Conservation (phyloP, 2,113 vertebrate species). For the Ameiurus melas region DNA sequence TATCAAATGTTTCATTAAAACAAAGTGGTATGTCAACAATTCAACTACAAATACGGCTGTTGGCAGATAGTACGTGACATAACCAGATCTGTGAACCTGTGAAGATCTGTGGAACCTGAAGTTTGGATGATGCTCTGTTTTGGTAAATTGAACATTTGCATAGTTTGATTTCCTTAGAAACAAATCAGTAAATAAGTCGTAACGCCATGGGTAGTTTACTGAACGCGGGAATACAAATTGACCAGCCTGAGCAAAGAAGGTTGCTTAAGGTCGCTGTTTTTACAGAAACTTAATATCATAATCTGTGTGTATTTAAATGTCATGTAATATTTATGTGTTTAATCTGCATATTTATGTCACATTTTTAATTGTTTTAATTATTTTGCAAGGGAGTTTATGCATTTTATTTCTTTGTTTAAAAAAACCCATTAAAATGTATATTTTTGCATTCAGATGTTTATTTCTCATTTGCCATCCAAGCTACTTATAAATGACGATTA, state of each 20-base stretch:
- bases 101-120: background rate
- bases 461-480: background rate
- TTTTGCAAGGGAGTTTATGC: slow-evolving; percentile 2
- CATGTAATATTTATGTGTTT: slow-evolving; percentile 36
- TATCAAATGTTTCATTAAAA: too few relatives aligned
- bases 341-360: slow-evolving; percentile 36
- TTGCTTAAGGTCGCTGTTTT: background rate
- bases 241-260: too few relatives aligned
- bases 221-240: background rate
- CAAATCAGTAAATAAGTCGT: slow-evolving; percentile 32
- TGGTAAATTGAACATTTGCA: slow-evolving; percentile 1
- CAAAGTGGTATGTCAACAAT: background rate
- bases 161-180: slow-evolving; percentile 10
- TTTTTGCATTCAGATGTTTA: slow-evolving; percentile 40
- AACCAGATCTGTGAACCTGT: background rate
- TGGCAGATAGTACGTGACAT: background rate
- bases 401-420: slow-evolving; percentile 2
- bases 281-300: background rate
- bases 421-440: slow-evolving; percentile 42
- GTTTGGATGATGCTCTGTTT: slow-evolving; percentile 2
- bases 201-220: slow-evolving; percentile 22
- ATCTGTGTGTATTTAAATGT: slow-evolving; percentile 22
- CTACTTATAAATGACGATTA: background rate
- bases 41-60: background rate
- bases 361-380: slow-evolving; percentile 1